A percentile compares a stretch with the other conserved stretches of the same genome.
Conservation (phyloP, 2,797 vertebrate species). For the Smutsia temminckii region DNA sequence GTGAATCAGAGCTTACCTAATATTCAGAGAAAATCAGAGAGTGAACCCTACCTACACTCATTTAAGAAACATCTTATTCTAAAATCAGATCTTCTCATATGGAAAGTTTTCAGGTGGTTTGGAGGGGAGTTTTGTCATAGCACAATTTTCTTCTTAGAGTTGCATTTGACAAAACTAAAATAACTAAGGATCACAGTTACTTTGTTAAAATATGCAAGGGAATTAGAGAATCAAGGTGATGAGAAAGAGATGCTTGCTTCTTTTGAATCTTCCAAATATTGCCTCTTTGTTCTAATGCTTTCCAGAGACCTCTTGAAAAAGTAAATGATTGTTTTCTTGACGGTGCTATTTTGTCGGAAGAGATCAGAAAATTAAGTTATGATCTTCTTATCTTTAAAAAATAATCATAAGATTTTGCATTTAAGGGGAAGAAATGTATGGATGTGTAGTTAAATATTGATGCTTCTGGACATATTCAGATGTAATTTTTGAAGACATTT, state of each 20-base stretch:
- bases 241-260: background rate
- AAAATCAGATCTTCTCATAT: background rate
- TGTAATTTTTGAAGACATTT: background rate
- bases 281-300: background rate
- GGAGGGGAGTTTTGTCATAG: background rate
- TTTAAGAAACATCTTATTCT: background rate
- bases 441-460: background rate
- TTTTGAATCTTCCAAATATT: slow-evolving; percentile 35
- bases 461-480: background rate
- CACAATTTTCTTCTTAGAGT: background rate
- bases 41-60: background rate
- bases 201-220: slow-evolving; percentile 25
- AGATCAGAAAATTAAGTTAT: background rate
- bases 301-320: background rate
- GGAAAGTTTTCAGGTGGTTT: background rate
- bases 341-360: background rate
- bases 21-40: background rate
- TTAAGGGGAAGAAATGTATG: background rate
- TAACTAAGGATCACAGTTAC: background rate
- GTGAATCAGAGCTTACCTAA: background rate
- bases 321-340: background rate
- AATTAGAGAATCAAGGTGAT: background rate
- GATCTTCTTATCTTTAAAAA: background rate
- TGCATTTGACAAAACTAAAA: background rate
- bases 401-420: background rate